phyloP scores from a whole-genome alignment of 35 echinoderm and acorn worm genomes.

The Holothuria glaberrima region DNA sequence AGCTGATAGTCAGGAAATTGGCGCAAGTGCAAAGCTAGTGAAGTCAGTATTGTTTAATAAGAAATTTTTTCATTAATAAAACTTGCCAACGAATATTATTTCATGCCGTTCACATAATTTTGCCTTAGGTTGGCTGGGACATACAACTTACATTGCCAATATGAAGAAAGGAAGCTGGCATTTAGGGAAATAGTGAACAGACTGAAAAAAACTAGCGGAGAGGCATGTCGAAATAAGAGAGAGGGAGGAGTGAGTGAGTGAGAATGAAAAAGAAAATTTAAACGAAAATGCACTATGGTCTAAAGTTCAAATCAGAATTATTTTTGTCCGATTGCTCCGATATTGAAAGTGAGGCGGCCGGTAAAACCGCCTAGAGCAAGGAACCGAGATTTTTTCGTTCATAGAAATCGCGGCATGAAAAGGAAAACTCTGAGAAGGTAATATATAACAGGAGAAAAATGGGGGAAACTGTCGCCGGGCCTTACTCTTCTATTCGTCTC shows the following conservation, averaged over 20 bases:
- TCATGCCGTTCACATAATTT: slow-evolving; percentile 30
- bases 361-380: slow-evolving; percentile 23
- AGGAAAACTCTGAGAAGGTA: neutral
- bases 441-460: neutral
- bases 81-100: slow-evolving; percentile 54
- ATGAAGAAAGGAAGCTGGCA: slow-evolving; percentile 4
- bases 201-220: neutral
- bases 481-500: neutral
- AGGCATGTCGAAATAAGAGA: neutral
- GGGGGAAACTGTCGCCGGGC: slow-evolving; percentile 18
- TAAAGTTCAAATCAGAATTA: neutral
- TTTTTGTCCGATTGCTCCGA: slow-evolving; percentile 15
- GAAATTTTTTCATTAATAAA: slow-evolving; percentile 51
- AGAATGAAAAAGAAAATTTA: neutral
- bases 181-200: neutral
- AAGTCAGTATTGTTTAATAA: slow-evolving; percentile 42
- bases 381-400: neutral
- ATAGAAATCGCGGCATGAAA: no score
- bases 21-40: slow-evolving; percentile 11
- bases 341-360: slow-evolving; percentile 5
- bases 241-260: neutral
- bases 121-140: slow-evolving; percentile 30
- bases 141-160: slow-evolving; percentile 2
- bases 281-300: slow-evolving; percentile 34
- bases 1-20: slow-evolving; percentile 37